Conservation (phyloP, 2,888 invertebrate genomes). For the Cantharis flavilabris region DNA sequence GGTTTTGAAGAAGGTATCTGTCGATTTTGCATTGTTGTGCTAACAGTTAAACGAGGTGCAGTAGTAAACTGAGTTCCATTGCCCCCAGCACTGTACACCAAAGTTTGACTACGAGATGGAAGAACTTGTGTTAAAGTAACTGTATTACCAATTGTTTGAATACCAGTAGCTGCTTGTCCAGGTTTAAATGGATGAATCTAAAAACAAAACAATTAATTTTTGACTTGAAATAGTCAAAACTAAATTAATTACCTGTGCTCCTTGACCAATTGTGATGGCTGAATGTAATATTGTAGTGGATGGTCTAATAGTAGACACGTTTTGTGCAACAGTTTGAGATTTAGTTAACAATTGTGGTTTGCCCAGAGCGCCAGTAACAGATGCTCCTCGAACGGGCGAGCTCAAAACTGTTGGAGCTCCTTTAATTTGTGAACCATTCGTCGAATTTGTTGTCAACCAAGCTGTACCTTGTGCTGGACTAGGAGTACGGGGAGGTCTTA, state of each 20-base stretch:
- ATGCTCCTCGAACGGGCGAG: constrained; percentile 50
- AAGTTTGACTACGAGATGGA: constrained; percentile 52
- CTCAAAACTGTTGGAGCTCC: constrained; percentile 51
- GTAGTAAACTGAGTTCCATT: constrained; percentile 44
- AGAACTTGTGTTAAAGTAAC: constrained; percentile 52
- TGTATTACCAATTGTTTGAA: constrained; percentile 49
- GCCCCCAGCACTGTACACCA: constrained; percentile 50
- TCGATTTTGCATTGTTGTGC: constrained; percentile 40
- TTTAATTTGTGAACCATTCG: constrained; percentile 53
- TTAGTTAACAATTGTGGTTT: constrained; percentile 50
- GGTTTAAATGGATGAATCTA: constrained; percentile 51
- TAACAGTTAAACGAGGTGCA: constrained; percentile 48
- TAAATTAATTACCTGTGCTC: constrained; percentile 44
- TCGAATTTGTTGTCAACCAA: constrained; percentile 49
- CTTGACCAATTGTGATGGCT: constrained; percentile 52
- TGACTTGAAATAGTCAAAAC: not conserved
- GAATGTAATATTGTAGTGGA: constrained; percentile 53
- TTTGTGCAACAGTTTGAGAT: constrained; percentile 44
- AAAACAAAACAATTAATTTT: constrained; percentile 24
- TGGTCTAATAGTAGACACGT: constrained; percentile 48
- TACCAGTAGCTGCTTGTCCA: constrained; percentile 43
- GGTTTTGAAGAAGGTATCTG: constrained; percentile 40
- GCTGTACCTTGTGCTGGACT: constrained; percentile 53
- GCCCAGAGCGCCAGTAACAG: constrained; percentile 43
- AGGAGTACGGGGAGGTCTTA: constrained; percentile 52